Percentiles rank a stretch among this genome's conserved stretches.
Conservation (phyloP, 2,113 vertebrate genomes). For the Ornithorhynchus anatinus region DNA sequence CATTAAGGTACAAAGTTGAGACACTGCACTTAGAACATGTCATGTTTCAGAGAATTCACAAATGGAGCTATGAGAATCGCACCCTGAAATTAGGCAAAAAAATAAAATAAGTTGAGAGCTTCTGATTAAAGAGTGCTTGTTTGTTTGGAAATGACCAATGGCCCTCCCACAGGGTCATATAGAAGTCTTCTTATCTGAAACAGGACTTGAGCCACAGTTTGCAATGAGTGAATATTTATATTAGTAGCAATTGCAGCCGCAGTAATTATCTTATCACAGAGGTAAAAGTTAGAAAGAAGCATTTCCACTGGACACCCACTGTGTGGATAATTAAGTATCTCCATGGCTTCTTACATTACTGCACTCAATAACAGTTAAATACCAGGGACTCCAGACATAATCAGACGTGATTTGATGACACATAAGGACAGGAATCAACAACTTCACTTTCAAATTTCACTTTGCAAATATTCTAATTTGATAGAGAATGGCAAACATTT, state of each 20-base stretch:
- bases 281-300: conserved; percentile 76
- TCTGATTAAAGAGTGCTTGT: conserved; percentile 37
- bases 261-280: conserved; percentile 81
- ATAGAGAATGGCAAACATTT: conserved; percentile 53
- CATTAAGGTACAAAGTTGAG: no score
- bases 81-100: no score
- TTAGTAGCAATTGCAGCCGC: conserved; percentile 72
- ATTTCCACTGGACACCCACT: conserved; percentile 73
- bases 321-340: conserved; percentile 80
- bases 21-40: no score
- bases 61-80: no score
- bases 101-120: no score
- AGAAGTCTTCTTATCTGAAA: conserved; percentile 50
- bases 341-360: conserved; percentile 75
- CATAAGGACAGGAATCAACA: conserved; percentile 47
- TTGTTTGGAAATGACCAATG: conserved; percentile 61
- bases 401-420: conserved; percentile 74
- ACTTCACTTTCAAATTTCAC: conserved; percentile 35
- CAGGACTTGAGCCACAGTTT: conserved; percentile 66
- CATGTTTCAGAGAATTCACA: no score
- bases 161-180: conserved; percentile 30
- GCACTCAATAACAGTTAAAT: conserved; percentile 79
- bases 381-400: conserved; percentile 69
- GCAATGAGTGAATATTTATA: conserved; percentile 77
- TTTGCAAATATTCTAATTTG: conserved; percentile 44